These are phyloP conservation scores for Temnothorax longispinosus DNA, from an alignment of 1,140 invertebrate species.

Conservation along the genomic window DNA sequence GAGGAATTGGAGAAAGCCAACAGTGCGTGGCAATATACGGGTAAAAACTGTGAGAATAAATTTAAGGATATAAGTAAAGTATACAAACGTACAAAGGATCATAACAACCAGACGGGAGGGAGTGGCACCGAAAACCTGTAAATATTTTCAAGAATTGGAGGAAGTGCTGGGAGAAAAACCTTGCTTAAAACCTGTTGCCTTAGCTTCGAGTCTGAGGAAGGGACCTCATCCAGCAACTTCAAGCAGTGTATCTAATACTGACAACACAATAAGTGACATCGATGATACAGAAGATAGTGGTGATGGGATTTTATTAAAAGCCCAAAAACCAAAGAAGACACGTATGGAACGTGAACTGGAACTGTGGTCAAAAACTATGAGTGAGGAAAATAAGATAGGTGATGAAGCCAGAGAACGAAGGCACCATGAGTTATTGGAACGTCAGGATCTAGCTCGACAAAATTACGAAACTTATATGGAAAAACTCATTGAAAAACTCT, in stretches of 20 bases:
- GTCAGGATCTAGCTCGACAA: background rate
- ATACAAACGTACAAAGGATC: conserved; percentile 7
- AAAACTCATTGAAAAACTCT: conserved; percentile 1
- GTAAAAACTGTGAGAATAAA: conserved; percentile 11
- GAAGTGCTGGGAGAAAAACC: conserved; percentile 13
- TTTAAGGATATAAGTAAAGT: conserved; percentile 8
- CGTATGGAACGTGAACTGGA: conserved; percentile 16
- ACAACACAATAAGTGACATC: background rate
- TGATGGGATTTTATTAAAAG: too few species aligned
- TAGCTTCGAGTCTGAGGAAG: background rate
- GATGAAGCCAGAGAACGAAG: conserved; percentile 2
- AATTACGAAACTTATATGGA: background rate
- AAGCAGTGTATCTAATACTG: background rate
- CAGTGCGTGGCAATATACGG: background rate
- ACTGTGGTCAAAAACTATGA: background rate
- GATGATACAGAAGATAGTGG: background rate
- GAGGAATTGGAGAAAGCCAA: background rate
- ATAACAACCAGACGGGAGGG: conserved; percentile 9
- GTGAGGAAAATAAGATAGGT: background rate
- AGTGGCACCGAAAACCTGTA: background rate
- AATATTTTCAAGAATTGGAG: conserved; percentile 19
- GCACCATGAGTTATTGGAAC: background rate
- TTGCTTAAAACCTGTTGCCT: conserved; percentile 6
- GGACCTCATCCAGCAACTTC: background rate
- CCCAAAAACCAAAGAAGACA: background rate